Evolutionary conservation across 2,113 vertebrate genomes (phyloP).

Genomic region (Todiramphus saurophagus): DNA sequence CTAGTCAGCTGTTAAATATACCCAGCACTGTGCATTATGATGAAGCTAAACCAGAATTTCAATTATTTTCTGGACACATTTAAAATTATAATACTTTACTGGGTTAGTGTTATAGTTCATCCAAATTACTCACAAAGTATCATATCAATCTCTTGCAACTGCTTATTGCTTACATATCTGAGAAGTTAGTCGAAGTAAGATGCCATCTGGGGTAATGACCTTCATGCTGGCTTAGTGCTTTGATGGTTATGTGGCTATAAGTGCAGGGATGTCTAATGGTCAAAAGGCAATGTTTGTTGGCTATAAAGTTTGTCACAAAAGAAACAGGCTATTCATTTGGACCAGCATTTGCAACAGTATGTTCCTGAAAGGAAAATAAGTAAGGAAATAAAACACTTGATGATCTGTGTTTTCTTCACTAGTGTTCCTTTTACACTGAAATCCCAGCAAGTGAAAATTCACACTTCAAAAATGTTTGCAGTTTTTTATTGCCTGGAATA

Average conservation of each 20-base stretch:
- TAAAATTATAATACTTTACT: conserved; percentile 86
- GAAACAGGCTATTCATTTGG: not conserved
- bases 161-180: conserved; percentile 74
- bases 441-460: not conserved
- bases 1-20: conserved; percentile 85
- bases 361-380: conserved; percentile 5
- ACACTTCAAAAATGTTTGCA: not conserved
- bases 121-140: conserved; percentile 81
- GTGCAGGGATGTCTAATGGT: not conserved
- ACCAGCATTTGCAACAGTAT: not conserved
- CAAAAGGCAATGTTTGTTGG: conserved; percentile 29
- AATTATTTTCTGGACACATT: conserved; percentile 88
- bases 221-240: conserved; percentile 64
- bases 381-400: conserved; percentile 3
- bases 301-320: conserved; percentile 33
- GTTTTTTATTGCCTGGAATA: not conserved
- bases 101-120: conserved; percentile 81
- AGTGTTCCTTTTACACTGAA: not conserved
- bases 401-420: not conserved
- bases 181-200: conserved; percentile 69
- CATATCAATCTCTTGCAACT: conserved; percentile 79
- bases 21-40: conserved; percentile 76
- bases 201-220: conserved; percentile 68
- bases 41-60: conserved; percentile 84
- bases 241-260: conserved; percentile 14